Evolutionary conservation across 2,113 vertebrate species (phyloP).

Genomic region (Gavia stellata): DNA sequence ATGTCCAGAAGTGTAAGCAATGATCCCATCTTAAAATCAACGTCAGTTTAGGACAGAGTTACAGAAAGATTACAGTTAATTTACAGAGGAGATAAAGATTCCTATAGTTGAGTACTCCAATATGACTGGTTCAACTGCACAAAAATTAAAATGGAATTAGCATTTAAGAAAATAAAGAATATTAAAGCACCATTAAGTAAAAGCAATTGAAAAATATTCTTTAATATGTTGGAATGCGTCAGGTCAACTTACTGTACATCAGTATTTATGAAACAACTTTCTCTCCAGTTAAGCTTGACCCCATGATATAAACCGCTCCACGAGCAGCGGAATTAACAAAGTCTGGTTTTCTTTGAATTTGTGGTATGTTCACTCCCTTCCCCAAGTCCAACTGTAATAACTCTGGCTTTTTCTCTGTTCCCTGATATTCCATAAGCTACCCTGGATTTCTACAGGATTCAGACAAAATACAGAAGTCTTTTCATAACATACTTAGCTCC

Average conservation of each 20-base stretch:
- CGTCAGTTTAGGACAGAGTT: background rate
- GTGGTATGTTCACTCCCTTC: background rate
- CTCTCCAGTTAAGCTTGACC: background rate
- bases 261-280: background rate
- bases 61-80: background rate
- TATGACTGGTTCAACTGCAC: background rate
- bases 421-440: background rate
- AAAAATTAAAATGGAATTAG: background rate
- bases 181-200: background rate
- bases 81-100: background rate
- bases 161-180: background rate
- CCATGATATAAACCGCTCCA: background rate
- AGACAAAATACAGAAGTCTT: background rate
- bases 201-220: background rate
- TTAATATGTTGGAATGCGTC: background rate
- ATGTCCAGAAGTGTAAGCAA: fast-evolving
- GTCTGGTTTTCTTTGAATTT: background rate
- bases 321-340: background rate
- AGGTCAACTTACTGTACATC: background rate
- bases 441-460: background rate
- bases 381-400: background rate
- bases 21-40: background rate
- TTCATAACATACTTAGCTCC: background rate
- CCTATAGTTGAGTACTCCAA: background rate
- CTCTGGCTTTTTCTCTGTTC: background rate